A percentile compares a stretch with the other conserved stretches of the same genome.
Conservation (phyloP, 2,888 invertebrate species). For the Ramazzottius varieornatus region DNA sequence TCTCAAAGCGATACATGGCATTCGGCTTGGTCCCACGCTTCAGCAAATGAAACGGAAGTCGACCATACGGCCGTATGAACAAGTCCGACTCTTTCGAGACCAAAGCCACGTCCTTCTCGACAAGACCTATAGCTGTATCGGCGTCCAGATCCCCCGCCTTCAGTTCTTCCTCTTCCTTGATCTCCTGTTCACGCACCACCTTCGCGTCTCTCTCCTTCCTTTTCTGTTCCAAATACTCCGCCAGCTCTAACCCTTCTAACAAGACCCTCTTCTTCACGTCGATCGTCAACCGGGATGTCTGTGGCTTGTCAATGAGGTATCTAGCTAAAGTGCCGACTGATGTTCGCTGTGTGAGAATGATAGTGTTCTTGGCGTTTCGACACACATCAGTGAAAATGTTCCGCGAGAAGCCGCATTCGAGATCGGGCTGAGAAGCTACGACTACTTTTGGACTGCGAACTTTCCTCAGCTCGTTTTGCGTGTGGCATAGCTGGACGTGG, state of each 20-base stretch:
- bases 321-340: constrained; percentile 33
- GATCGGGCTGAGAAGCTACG: constrained; percentile 69
- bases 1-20: constrained; percentile 9
- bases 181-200: constrained; percentile 18
- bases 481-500: constrained; percentile 76
- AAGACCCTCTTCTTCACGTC: constrained; percentile 27
- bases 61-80: background rate
- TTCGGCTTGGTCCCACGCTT: constrained; percentile 5
- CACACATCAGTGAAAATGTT: constrained; percentile 88
- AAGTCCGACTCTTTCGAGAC: background rate
- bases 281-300: constrained; percentile 9
- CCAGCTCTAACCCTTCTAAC: constrained; percentile 31
- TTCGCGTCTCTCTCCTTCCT: constrained; percentile 17
- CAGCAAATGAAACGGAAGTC: background rate
- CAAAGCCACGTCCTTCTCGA: background rate
- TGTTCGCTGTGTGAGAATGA: constrained; percentile 54
- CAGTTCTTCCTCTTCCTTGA: constrained; percentile 17
- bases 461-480: constrained; percentile 49
- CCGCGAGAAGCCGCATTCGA: constrained; percentile 78
- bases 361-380: constrained; percentile 62
- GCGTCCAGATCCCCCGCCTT: constrained; percentile 18
- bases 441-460: constrained; percentile 73
- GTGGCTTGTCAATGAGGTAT: constrained; percentile 27
- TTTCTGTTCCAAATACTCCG: constrained; percentile 26
- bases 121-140: constrained; percentile 9